Evolutionary conservation across 2,797 vertebrate genomes (phyloP).

Genomic region (Brachyalestes nurse): DNA sequence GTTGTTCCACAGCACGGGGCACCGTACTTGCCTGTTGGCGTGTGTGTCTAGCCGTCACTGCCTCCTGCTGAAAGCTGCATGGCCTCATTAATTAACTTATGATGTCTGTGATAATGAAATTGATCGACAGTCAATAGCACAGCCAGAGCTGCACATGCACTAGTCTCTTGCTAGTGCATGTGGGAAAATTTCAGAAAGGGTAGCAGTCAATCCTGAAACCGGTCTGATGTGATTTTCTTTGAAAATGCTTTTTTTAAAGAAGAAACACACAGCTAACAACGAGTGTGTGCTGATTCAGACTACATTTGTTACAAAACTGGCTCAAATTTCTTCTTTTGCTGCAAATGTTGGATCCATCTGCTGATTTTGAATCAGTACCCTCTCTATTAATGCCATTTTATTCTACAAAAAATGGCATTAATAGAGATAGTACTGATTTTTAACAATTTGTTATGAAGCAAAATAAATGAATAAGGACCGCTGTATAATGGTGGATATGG

Average conservation of each 20-base stretch:
- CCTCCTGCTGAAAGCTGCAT: not conserved
- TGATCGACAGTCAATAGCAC: constrained; percentile 7
- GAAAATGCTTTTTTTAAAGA: too few species aligned
- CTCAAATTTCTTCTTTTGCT: not conserved
- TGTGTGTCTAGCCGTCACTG: not conserved
- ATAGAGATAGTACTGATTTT: too few species aligned
- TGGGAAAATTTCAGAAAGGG: too few species aligned
- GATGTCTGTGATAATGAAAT: constrained; percentile 18
- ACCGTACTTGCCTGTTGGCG: not conserved
- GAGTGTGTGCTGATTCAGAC: too few species aligned
- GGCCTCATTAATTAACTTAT: constrained; percentile 17
- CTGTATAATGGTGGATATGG: too few species aligned
- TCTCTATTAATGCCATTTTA: not conserved
- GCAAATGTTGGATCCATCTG: not conserved
- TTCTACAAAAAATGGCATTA: not conserved
- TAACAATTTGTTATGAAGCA: not conserved
- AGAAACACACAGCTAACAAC: not conserved
- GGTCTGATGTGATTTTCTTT: too few species aligned
- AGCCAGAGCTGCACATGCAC: not conserved
- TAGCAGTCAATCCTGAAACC: too few species aligned
- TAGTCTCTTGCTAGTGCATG: not conserved
- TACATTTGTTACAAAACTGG: too few species aligned
- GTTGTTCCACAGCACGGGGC: not conserved
- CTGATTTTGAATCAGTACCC: not conserved
- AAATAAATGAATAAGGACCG: too few species aligned